phyloP scores from a whole-genome alignment of 1,140 invertebrate species.

The Hylaeus anthracinus region DNA sequence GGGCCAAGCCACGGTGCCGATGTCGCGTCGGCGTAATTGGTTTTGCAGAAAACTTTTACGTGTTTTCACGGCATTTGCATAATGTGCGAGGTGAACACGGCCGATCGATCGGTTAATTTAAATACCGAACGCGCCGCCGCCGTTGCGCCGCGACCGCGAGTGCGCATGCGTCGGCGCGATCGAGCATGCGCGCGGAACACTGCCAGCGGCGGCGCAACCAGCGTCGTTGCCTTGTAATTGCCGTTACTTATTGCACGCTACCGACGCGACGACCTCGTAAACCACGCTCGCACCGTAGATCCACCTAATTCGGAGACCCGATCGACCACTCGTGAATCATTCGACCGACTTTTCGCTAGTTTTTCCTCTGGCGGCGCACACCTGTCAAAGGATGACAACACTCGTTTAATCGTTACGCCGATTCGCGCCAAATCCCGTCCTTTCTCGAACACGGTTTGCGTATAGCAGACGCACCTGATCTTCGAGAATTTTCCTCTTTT shows the following conservation, averaged over 20 bases:
- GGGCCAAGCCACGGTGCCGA: conserved; percentile 54
- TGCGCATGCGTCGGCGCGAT: conserved; percentile 45
- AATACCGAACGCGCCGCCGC: conserved; percentile 73
- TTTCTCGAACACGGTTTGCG: no score
- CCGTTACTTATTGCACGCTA: conserved; percentile 77
- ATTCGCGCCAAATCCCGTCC: neutral
- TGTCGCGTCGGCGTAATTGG: conserved; percentile 77
- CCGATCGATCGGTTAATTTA: conserved; percentile 79
- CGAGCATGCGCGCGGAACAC: conserved; percentile 34
- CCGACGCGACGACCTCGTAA: conserved; percentile 47
- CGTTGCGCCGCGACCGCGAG: conserved; percentile 39
- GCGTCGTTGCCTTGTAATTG: conserved; percentile 78
- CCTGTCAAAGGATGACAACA: neutral
- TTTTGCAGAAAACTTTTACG: conserved; percentile 78
- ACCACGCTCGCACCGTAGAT: conserved; percentile 65
- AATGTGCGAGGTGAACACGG: conserved; percentile 75
- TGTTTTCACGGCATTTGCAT: conserved; percentile 78
- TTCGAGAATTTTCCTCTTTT: no score
- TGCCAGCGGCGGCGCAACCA: conserved; percentile 45
- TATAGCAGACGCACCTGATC: no score
- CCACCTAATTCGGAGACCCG: conserved; percentile 62
- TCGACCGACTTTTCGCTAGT: conserved; percentile 40
- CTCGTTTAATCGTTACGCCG: neutral
- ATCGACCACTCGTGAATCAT: conserved; percentile 33
- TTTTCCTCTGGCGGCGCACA: conserved; percentile 6